Conservation (phyloP, 1,140 invertebrate species). For the Apocrypta bakeri region DNA sequence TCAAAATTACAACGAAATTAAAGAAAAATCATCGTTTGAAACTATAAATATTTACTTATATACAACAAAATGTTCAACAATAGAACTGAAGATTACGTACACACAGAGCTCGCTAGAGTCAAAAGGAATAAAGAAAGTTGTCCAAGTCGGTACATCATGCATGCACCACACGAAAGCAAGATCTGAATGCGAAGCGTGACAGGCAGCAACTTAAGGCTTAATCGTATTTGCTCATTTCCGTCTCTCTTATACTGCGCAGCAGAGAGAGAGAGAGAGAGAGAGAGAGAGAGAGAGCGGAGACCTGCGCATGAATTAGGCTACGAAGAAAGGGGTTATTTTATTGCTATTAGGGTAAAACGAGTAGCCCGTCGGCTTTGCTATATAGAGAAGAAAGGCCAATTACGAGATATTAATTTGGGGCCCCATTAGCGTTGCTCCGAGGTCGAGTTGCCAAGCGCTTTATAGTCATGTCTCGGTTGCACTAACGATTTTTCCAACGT, state of each 20-base stretch:
- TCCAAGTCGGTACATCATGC: background rate
- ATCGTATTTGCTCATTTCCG: slow-evolving; percentile 71
- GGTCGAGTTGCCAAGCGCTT: slow-evolving; percentile 14
- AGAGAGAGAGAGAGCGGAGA: slow-evolving; percentile 53
- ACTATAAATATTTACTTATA: no score
- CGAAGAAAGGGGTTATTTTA: slow-evolving; percentile 69
- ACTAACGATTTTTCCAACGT: slow-evolving; percentile 66
- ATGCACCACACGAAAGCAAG: background rate
- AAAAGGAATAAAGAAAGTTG: background rate
- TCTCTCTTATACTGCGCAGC: background rate
- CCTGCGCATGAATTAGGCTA: slow-evolving; percentile 62
- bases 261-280: no score
- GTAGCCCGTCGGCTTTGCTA: slow-evolving; percentile 55
- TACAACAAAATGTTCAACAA: no score
- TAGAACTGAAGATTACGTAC: no score
- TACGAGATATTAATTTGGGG: slow-evolving; percentile 72
- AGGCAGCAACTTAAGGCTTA: slow-evolving; percentile 61
- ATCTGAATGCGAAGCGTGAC: slow-evolving; percentile 63
- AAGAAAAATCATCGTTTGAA: no score
- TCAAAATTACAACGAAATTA: no score
- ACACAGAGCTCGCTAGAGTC: background rate
- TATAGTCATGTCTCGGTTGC: slow-evolving; percentile 15
- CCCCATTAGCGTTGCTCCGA: slow-evolving; percentile 66
- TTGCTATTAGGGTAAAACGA: slow-evolving; percentile 71
- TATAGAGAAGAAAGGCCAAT: slow-evolving; percentile 58